Evolutionary conservation across 1,140 invertebrate genomes (phyloP).

Genomic region (Chironomus striatipennis): DNA sequence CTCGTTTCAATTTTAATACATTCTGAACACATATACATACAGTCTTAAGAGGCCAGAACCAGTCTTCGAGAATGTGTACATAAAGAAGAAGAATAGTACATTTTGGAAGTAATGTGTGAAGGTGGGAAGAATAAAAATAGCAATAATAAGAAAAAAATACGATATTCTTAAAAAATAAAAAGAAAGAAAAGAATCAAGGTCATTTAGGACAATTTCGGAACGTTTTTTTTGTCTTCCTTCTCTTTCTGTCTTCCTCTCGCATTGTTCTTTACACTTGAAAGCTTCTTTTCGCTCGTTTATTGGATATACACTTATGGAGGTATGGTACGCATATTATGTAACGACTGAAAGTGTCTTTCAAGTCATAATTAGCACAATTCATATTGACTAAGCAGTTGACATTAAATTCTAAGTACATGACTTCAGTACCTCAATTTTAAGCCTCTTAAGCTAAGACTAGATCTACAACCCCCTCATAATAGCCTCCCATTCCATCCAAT

Average conservation of each 20-base stretch:
- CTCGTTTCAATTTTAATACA: too few species aligned
- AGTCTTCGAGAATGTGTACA: constrained; percentile 1
- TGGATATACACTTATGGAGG: too few species aligned
- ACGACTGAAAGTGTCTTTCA: too few species aligned
- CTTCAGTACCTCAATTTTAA: too few species aligned
- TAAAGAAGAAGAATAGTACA: background rate
- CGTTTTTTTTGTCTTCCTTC: background rate
- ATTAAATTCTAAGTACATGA: too few species aligned
- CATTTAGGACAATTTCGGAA: constrained; percentile 13
- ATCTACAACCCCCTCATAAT: too few species aligned
- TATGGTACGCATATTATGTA: too few species aligned
- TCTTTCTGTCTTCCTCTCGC: background rate
- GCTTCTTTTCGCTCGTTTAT: too few species aligned
- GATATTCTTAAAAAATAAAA: background rate
- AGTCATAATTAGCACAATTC: too few species aligned
- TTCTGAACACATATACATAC: background rate
- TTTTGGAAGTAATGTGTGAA: constrained; percentile 15
- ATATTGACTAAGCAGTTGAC: too few species aligned
- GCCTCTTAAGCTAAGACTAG: too few species aligned
- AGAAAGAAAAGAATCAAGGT: constrained; percentile 17
- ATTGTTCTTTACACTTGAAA: background rate
- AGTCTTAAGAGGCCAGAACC: background rate
- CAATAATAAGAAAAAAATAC: background rate
- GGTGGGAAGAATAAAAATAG: constrained; percentile 22
- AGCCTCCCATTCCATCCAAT: too few species aligned